Evolutionary conservation across 2,797 vertebrate genomes (phyloP).

Genomic region (Silurus aristotelis): DNA sequence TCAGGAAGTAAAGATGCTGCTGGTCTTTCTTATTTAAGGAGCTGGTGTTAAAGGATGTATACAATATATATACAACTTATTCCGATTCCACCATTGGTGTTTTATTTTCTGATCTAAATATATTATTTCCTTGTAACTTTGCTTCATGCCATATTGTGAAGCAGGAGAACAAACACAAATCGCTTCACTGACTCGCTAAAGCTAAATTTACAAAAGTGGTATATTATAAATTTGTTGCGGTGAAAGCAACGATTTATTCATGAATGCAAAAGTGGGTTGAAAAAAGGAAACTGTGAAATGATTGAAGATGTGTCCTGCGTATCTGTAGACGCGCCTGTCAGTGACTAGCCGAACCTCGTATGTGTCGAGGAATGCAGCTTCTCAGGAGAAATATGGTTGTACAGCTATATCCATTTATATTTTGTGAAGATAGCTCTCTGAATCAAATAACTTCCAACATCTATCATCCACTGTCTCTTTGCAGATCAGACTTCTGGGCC

Average conservation of each 20-base stretch:
- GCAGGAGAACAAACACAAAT: neutral
- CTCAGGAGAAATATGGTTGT: constrained; percentile 69
- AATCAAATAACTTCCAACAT: constrained; percentile 77
- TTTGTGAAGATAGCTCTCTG: constrained; percentile 69
- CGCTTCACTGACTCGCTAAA: neutral
- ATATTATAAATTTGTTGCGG: neutral
- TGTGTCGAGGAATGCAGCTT: constrained; percentile 58
- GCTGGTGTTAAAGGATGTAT: no score
- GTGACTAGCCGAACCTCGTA: constrained; percentile 53
- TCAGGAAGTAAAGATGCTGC: no score
- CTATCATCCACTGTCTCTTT: constrained; percentile 67
- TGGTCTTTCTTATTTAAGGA: no score
- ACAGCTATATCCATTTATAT: constrained; percentile 75
- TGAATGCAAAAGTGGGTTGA: neutral
- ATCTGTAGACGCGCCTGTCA: constrained; percentile 31
- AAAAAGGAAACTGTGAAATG: constrained; percentile 8
- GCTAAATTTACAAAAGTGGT: neutral
- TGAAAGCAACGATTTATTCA: constrained; percentile 20
- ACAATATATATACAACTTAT: neutral
- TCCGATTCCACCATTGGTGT: neutral
- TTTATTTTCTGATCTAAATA: neutral
- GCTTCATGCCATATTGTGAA: neutral
- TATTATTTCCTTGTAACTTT: neutral
- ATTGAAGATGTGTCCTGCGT: constrained; percentile 3
- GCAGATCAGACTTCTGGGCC: constrained; percentile 61